Base-by-base conservation (phyloP, 2,888 invertebrate species). In the Melangyna quadrimaculata region DNA sequence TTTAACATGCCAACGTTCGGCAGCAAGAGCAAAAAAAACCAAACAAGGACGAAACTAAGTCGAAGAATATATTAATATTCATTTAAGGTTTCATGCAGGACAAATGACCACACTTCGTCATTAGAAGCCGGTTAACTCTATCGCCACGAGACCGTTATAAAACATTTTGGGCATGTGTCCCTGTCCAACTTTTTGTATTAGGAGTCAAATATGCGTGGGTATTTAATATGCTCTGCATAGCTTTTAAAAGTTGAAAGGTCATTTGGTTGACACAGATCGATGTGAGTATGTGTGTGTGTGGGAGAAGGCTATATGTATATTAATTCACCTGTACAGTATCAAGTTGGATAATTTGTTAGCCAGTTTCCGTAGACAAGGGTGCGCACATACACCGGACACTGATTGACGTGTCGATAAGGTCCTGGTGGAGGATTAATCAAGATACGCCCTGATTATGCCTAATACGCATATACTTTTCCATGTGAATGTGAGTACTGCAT, bases 321-420 rank as follows among this genome's bases (percentile, higher is more conserved):
- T 37, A 70, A 75, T 72, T 72, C 53, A 72, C 67, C 71, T 61
- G 74, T 67, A 22, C 14, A 35, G 7, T 12, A 35, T 22, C 0
- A 24, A 71, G 70, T 55, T 74, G 65, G 59, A 81, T 81, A 81
- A 81, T 86, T 86, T 86, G 86, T 86, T 81, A 81, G 63, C 48
- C 55, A 72, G 81, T 81, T 70, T 86, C 81, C 86, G 59, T 55
- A 81, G 77, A 86, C 81, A 81, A 57, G 77, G 63, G 72, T 67
- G 63, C 55, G 77, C 78, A 51, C 80, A 72, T 71, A 77, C 48
- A 79, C 70, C 43, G 74, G 59, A 22, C 29, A 55, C 57, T 32
- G 86, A 86, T 86, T 86, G 81, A 86, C 81, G 81, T 86, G 86
- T 63, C 69, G 81, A 86, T 81, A 86, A 86, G 72, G 43, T 70